Conservation (phyloP, 1,140 invertebrate genomes). For the Anastatus disparis region DNA sequence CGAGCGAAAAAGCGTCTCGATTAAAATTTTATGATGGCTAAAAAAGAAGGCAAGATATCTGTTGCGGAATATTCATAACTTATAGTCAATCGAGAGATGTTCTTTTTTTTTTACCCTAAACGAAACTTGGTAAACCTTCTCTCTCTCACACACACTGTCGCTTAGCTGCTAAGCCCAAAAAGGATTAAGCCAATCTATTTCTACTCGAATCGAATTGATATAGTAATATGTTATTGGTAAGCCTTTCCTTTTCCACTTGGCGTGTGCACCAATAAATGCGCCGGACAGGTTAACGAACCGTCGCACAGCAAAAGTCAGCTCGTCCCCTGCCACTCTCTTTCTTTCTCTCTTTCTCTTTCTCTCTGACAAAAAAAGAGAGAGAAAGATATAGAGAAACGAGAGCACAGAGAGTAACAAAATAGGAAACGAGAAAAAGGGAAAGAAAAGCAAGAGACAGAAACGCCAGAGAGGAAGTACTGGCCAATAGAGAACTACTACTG, state of each 20-base stretch:
- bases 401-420: not conserved
- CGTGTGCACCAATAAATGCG: constrained; percentile 58
- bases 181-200: constrained; percentile 7
- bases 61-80: constrained; percentile 11
- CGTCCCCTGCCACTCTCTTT: not conserved
- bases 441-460: not conserved
- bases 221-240: constrained; percentile 63
- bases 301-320: constrained; percentile 36
- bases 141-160: too few relatives aligned
- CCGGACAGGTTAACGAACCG: constrained; percentile 65
- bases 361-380: constrained; percentile 37
- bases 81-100: not conserved
- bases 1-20: too few relatives aligned
- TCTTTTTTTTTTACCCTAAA: not conserved
- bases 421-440: constrained; percentile 10
- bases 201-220: constrained; percentile 53
- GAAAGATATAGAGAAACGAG: constrained; percentile 14
- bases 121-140: too few relatives aligned
- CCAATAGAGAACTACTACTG: constrained; percentile 20
- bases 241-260: constrained; percentile 54
- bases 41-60: not conserved
- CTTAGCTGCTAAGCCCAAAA: too few relatives aligned
- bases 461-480: too few relatives aligned
- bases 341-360: not conserved
- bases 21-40: not conserved